These are phyloP conservation scores for Xiphydria camelus DNA, from an alignment of 2,888 invertebrate genomes.

Conservation along the genomic window DNA sequence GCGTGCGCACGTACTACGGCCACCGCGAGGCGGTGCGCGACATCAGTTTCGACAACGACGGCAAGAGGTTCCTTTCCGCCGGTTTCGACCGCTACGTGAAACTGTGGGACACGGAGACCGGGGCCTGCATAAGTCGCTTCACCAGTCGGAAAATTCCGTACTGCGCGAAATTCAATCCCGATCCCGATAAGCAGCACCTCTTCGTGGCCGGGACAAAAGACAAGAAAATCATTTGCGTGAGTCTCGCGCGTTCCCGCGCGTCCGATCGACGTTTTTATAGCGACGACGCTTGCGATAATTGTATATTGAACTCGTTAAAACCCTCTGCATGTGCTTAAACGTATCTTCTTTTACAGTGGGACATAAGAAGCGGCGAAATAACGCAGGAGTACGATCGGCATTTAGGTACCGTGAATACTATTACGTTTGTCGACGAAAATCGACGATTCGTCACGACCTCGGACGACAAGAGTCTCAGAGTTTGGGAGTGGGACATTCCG, in stretches of 20 bases:
- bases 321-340: conserved; percentile 22
- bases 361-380: conserved; percentile 90
- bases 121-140: conserved; percentile 82
- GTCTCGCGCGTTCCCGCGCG: conserved; percentile 50
- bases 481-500: conserved; percentile 99
- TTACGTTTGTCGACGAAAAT: conserved; percentile 99
- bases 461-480: conserved; percentile 96
- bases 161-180: conserved; percentile 97
- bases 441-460: conserved; percentile 97
- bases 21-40: conserved; percentile 97
- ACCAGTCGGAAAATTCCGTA: conserved; percentile 97
- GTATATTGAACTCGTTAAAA: too few species aligned
- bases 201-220: conserved; percentile 99
- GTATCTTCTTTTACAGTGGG: conserved; percentile 83
- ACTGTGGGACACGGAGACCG: conserved; percentile 99
- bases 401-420: conserved; percentile 97
- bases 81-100: conserved; percentile 98
- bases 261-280: conserved; percentile 5
- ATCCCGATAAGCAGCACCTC: conserved; percentile 93
- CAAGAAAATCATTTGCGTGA: conserved; percentile 98
- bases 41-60: conserved; percentile 92
- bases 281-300: neutral
- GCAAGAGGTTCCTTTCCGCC: conserved; percentile 91
- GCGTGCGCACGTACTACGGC: conserved; percentile 92
- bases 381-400: conserved; percentile 99